Evolutionary conservation across 2,888 invertebrate genomes (phyloP), one percentile per base, ranked within the genome.

Genomic region (Cosmia pyralina): DNA sequence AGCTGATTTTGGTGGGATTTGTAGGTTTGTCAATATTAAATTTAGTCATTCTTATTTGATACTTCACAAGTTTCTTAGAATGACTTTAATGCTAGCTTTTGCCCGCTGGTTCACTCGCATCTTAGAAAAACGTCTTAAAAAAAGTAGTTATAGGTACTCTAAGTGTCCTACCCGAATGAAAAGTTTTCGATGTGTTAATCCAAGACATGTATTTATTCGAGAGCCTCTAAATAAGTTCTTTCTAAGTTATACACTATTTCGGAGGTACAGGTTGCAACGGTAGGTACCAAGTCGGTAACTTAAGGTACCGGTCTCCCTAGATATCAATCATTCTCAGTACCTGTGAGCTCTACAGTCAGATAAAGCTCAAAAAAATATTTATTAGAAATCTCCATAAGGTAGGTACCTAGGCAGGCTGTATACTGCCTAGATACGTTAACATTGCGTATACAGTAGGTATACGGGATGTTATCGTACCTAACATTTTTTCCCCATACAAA

Each of bases 21-120:
- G 48, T 73, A 57, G 44, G 28, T n/a, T 75, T 41, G 19, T 8
- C 22, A 34, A 34, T 69, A 46, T 53, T 46, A 5, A 2, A 22
- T 34, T 22, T 69, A 6, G n/a, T 22, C 6, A 46, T 34, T 69
- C 34, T 69, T 15, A 19, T 4, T 17, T 44, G 17, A 44, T 46
- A 46, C 28, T 62, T 41, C 4, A 59, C 15, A 41, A 38, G 13
- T 1, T n/a, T 38, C 7, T 1, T 1, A 17, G 46, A 41, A 11
- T 22, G 2, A 6, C 17, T 68, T 22, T 2, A 19, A 22, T 46
- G 7, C 4, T 28, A 38, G n/a, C 11, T 11, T 15, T 55, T n/a
- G 44, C 7, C 1, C 2, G 46, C 7, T 15, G 17, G 28, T 17
- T 55, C 1, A 15, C 8, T 28, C 17, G 17, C 28, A 28, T 28